Evolutionary conservation across 2,113 vertebrate species (phyloP).

Genomic region (Sphyrna mokarran): DNA sequence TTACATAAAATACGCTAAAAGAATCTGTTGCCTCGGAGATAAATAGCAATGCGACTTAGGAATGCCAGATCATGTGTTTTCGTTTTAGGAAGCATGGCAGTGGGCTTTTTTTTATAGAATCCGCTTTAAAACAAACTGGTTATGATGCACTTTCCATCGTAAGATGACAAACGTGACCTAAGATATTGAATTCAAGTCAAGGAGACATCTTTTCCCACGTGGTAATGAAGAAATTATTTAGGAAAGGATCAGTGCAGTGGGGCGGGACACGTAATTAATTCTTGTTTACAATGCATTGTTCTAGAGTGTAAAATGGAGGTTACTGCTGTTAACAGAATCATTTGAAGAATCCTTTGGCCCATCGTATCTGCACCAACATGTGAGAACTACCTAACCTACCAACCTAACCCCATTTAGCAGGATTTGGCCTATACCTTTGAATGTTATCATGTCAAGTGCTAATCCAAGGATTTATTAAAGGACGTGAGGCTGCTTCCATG

Average conservation of each 20-base stretch:
- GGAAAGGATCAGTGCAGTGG: not conserved
- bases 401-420: too few relatives aligned
- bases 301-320: not conserved
- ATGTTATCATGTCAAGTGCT: too few relatives aligned
- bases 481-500: too few relatives aligned
- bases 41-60: constrained; percentile 4
- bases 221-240: not conserved
- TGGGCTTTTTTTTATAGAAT: constrained; percentile 16
- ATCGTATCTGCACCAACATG: too few relatives aligned
- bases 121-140: not conserved
- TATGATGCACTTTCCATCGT: not conserved
- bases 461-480: too few relatives aligned
- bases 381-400: too few relatives aligned
- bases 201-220: not conserved
- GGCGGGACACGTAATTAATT: not conserved
- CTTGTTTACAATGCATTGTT: not conserved
- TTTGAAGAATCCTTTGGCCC: too few relatives aligned
- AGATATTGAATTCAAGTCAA: not conserved
- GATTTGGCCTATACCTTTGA: too few relatives aligned
- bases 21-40: constrained; percentile 33
- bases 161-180: not conserved
- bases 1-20: constrained; percentile 24
- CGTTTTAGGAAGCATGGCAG: constrained; percentile 18
- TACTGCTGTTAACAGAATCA: not conserved
- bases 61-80: constrained; percentile 36